Conservation (phyloP, 2,113 vertebrate genomes). For the Marmota monax region DNA sequence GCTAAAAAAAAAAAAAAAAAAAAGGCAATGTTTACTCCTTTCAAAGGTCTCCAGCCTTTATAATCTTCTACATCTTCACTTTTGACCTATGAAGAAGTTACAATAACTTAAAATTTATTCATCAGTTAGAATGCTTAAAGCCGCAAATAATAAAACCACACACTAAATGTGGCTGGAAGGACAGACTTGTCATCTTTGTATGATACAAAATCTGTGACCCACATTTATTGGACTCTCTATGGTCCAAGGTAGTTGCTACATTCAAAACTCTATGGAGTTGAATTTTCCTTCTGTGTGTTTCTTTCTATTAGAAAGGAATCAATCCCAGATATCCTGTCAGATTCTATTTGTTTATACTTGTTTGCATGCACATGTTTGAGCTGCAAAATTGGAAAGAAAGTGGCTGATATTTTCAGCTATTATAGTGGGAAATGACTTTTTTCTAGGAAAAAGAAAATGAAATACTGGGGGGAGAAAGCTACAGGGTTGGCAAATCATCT, state of each 20-base stretch:
- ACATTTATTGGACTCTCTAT: background rate
- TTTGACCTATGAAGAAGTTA: background rate
- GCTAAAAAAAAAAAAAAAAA: background rate
- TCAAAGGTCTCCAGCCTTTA: background rate
- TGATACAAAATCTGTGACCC: background rate
- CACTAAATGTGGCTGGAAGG: background rate
- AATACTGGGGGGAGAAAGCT: background rate
- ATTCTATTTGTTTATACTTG: background rate
- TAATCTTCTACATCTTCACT: background rate
- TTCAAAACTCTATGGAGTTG: background rate
- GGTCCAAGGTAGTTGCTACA: background rate
- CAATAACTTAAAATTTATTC: background rate
- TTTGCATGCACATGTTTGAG: background rate
- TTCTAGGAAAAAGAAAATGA: background rate
- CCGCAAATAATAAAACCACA: background rate
- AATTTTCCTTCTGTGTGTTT: background rate
- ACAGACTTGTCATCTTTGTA: background rate
- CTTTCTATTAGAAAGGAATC: background rate
- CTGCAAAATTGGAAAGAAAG: background rate
- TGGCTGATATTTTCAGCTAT: background rate
- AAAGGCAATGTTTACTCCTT: background rate
- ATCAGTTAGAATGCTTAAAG: background rate
- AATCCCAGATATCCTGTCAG: background rate
- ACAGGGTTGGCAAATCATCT: background rate
- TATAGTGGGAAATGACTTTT: background rate